Conservation (phyloP, 2,888 invertebrate genomes). For the Fabriciana adippe region DNA sequence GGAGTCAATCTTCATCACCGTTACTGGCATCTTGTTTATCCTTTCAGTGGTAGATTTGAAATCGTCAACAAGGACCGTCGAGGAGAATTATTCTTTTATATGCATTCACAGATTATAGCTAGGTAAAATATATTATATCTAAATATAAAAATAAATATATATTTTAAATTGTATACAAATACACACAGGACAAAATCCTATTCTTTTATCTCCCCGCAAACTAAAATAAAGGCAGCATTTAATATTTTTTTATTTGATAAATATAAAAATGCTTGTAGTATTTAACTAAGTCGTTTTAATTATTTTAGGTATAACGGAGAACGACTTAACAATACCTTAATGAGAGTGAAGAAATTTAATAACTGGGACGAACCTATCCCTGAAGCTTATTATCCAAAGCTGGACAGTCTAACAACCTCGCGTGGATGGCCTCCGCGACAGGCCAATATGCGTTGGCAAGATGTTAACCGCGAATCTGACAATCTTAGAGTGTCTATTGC, state of each 20-base stretch:
- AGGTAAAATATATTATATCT: conserved; percentile 51
- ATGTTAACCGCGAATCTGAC: conserved; percentile 86
- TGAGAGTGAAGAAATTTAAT: conserved; percentile 84
- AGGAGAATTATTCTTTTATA: conserved; percentile 91
- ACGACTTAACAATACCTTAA: conserved; percentile 87
- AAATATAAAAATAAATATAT: too few relatives aligned
- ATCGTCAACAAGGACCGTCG: conserved; percentile 89
- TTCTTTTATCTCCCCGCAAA: too few relatives aligned
- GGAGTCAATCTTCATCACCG: conserved; percentile 91
- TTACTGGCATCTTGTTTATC: conserved; percentile 92
- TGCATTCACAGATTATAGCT: conserved; percentile 84
- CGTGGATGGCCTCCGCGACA: conserved; percentile 89
- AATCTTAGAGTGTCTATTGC: conserved; percentile 83
- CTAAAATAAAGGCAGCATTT: too few relatives aligned
- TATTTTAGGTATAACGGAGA: conserved; percentile 86
- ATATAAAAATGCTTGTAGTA: too few relatives aligned
- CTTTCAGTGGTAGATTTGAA: conserved; percentile 60
- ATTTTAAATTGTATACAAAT: too few relatives aligned
- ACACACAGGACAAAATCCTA: too few relatives aligned
- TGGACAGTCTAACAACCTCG: conserved; percentile 86
- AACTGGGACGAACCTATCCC: conserved; percentile 87
- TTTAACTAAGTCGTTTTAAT: neutral
- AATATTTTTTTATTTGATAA: neutral
- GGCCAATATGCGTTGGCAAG: conserved; percentile 80
- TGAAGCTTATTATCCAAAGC: conserved; percentile 92